Evolutionary conservation across 1,140 invertebrate species (phyloP).

Genomic region (Bombus haemorrhoidalis): DNA sequence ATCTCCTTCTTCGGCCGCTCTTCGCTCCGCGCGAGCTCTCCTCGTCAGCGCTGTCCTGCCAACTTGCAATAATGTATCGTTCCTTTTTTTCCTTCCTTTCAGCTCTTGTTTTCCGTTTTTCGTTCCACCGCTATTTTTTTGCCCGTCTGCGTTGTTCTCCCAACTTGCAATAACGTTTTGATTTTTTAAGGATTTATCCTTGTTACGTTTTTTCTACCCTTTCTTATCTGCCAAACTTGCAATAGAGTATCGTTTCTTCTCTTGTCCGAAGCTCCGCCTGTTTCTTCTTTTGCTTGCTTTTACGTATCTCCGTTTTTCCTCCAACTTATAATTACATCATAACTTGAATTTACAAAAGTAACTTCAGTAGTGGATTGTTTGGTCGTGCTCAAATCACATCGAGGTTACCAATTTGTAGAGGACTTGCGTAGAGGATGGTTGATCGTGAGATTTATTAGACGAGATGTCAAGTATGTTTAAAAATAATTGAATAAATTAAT

Average conservation of each 20-base stretch:
- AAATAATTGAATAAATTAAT: too few species aligned
- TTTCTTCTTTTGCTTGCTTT: too few species aligned
- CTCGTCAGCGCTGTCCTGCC: conserved; percentile 36
- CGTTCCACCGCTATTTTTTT: not conserved
- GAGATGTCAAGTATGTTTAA: too few species aligned
- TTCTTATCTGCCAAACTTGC: not conserved
- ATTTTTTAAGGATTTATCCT: not conserved
- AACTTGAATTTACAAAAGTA: not conserved
- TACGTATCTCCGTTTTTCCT: too few species aligned
- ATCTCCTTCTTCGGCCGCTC: conserved; percentile 60
- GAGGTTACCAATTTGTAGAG: too few species aligned
- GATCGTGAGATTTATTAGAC: too few species aligned
- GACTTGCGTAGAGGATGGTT: too few species aligned
- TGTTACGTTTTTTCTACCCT: not conserved
- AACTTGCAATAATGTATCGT: conserved; percentile 34
- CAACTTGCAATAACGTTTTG: not conserved
- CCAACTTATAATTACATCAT: too few species aligned
- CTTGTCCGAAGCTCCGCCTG: not conserved
- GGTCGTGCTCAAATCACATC: too few species aligned
- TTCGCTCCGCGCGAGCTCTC: conserved; percentile 6
- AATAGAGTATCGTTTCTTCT: not conserved
- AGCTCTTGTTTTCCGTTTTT: not conserved
- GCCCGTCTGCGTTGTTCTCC: not conserved
- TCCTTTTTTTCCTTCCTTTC: not conserved
- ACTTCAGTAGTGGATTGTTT: too few species aligned